These are phyloP conservation scores for Phaethornis superciliosus DNA, from an alignment of 2,113 vertebrate species.

Conservation along the genomic window DNA sequence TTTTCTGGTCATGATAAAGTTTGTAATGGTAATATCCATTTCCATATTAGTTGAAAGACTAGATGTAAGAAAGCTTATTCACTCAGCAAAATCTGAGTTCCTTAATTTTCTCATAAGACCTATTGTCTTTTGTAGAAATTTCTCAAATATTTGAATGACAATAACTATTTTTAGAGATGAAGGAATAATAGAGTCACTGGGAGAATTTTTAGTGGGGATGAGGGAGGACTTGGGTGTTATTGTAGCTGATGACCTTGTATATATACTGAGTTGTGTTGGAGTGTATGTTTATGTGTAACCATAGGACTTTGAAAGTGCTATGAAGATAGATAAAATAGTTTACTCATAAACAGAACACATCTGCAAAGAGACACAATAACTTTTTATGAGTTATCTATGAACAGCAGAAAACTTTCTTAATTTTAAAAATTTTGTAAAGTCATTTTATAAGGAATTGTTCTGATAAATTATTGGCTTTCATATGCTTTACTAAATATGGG, in stretches of 20 bases:
- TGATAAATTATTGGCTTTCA: not conserved
- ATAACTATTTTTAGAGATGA: not conserved
- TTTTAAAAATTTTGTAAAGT: not conserved
- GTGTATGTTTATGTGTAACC: not conserved
- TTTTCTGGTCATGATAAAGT: not conserved
- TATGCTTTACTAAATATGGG: not conserved
- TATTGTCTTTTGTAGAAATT: not conserved
- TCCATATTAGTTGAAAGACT: not conserved
- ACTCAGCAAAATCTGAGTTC: fast-evolving
- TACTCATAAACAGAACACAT: not conserved
- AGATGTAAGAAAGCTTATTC: not conserved
- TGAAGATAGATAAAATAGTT: not conserved
- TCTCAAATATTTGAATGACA: not conserved
- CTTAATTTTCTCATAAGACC: not conserved
- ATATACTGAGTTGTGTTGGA: not conserved
- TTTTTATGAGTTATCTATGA: not conserved
- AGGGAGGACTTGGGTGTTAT: not conserved
- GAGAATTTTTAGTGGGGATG: not conserved
- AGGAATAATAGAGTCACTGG: not conserved
- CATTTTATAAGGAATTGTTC: not conserved
- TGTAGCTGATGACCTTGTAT: not conserved
- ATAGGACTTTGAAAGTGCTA: not conserved
- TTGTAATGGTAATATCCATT: fast-evolving
- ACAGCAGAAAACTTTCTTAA: not conserved
- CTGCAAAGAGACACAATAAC: not conserved